A percentile compares a stretch with the other conserved stretches of the same genome.
Evolutionary conservation across 2,888 invertebrate species (phyloP).

Genomic region (Stenotaenia linearis): DNA sequence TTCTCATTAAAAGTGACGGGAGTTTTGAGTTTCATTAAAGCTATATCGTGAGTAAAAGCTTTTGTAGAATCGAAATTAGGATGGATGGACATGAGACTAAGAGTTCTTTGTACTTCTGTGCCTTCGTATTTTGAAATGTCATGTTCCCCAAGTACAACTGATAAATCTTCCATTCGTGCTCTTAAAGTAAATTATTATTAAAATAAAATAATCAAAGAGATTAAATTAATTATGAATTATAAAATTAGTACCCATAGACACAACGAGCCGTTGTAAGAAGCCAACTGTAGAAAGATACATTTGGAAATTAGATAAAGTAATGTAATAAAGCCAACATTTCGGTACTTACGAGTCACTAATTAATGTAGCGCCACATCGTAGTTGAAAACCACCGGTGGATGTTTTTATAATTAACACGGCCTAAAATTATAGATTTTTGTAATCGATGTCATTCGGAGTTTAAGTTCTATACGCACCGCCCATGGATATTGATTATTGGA

Average conservation of each 20-base stretch:
- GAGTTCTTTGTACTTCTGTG: not conserved
- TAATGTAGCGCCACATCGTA: not conserved
- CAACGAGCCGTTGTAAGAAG: not conserved
- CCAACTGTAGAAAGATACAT: not conserved
- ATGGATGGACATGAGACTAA: not conserved
- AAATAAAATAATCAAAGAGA: not conserved
- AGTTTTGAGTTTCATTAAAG: not conserved
- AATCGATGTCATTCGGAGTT: not conserved
- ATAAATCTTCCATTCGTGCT: not conserved
- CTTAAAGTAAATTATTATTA: not conserved
- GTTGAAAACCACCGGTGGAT: not conserved
- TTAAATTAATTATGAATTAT: too few relatives aligned
- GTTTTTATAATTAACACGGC: not conserved
- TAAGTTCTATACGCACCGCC: not conserved
- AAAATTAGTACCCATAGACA: not conserved
- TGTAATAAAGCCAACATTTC: too few relatives aligned
- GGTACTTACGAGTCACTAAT: not conserved
- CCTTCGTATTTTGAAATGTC: not conserved
- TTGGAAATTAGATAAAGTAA: not conserved
- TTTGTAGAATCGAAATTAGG: not conserved
- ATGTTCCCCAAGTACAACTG: constrained; percentile 23
- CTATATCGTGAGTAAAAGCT: constrained; percentile 15
- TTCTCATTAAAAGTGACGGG: not conserved
- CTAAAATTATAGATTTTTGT: not conserved
- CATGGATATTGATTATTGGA: not conserved